Percentiles rank a stretch among this genome's conserved stretches.
These are phyloP conservation scores for Catamblyrhynchus diadema DNA, from an alignment of 2,797 vertebrate genomes.

Conservation along the genomic window DNA sequence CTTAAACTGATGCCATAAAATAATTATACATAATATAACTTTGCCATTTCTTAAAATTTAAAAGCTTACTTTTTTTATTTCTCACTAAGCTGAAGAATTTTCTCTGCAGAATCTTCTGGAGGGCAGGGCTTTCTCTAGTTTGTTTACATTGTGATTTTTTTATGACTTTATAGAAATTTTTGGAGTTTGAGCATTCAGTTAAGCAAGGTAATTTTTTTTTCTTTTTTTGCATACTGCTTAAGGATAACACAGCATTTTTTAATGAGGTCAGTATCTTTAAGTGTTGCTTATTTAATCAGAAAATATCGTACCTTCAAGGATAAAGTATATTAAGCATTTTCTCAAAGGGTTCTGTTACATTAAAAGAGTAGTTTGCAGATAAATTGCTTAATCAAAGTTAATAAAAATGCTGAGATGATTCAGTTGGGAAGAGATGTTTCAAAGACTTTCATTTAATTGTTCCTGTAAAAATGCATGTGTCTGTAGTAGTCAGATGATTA, in stretches of 20 bases:
- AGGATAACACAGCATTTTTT: neutral
- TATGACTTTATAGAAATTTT: neutral
- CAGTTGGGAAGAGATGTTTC: neutral
- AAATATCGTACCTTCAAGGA: neutral
- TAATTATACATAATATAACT: neutral
- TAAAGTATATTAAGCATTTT: neutral
- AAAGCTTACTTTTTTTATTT: neutral
- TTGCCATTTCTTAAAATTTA: neutral
- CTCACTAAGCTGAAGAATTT: neutral
- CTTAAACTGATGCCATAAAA: neutral
- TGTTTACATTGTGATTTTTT: neutral
- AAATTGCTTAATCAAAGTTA: slow-evolving; percentile 14
- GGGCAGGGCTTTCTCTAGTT: neutral
- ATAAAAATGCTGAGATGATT: neutral
- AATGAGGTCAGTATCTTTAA: neutral
- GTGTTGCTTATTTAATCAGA: slow-evolving; percentile 25
- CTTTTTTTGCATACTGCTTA: neutral
- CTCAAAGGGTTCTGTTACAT: neutral
- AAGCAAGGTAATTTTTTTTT: neutral
- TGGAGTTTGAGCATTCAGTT: neutral
- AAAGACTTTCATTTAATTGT: neutral
- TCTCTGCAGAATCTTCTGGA: neutral
- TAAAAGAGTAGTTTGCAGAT: neutral
- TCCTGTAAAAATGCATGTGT: neutral
- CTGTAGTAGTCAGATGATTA: neutral